Base-by-base conservation (phyloP, 1,140 invertebrate species). In the Plodia interpunctella region DNA sequence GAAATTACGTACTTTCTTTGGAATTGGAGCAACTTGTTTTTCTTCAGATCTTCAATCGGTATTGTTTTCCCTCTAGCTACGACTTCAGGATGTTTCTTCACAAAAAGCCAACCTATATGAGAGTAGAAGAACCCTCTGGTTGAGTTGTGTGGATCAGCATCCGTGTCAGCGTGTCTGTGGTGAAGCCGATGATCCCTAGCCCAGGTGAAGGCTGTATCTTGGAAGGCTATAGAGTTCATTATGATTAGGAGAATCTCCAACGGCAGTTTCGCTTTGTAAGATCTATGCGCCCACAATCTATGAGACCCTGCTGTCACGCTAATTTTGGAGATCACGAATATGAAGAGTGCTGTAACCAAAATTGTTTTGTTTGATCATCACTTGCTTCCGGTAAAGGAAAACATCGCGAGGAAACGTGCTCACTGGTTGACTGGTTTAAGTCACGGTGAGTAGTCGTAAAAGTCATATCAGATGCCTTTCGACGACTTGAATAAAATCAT, bases 261-360 rank as follows among this genome's bases (percentile, higher is more conserved):
- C 0, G 95, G 95, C 81, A 94, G 91, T 74, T 91, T 94, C 0
- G 96, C 96, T 88, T 97, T 96, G 89, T 96, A 97, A 1, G 95
- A 91, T 65, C 93, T 91, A 78, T 97, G 96, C 9, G 95, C 91
- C 96, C 96, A 97, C 32, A 97, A 87, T 63, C 96, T 91, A 77
- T 97, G 96, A 9, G 93, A 94, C 25, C 96, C 96, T 19, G 95
- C 96, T 8, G 96, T 97, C 17, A 97, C 93, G 5, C 94, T 94
- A 58, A 94, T 89, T 11, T 92, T 94, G 54, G 91, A 90, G 6
- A 83, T 32, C 82, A 83, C 28, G 89, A 78, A 35, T 84, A 72
- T 51, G 0, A 72, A 18, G 9, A 65, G 25, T 20, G 53, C 76
- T 78, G 65, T 13, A 67, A 80, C 21, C 21, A 57, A 32, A 32